Percentiles rank a stretch among this genome's conserved stretches.
These are phyloP conservation scores for Trimorus sp. DNA, from an alignment of 2,888 invertebrate genomes.

Conservation along the genomic window DNA sequence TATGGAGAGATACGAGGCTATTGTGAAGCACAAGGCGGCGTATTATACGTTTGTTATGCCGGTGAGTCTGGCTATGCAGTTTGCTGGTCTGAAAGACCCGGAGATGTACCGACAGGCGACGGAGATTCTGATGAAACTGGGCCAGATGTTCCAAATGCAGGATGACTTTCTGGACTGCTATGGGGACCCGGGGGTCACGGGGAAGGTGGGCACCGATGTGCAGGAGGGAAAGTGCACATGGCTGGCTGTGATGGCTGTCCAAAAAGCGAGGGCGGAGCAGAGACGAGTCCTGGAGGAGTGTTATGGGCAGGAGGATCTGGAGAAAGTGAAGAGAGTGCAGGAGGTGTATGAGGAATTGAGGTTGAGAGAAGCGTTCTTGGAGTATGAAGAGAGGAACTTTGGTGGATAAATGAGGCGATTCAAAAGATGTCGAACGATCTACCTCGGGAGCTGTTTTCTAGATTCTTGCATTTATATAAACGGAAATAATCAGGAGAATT, in stretches of 20 bases:
- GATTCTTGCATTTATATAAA: too few species aligned
- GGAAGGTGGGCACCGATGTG: conserved; percentile 96
- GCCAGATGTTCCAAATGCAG: conserved; percentile 96
- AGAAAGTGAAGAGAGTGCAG: too few species aligned
- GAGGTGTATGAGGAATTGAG: too few species aligned
- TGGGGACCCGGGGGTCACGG: conserved; percentile 92
- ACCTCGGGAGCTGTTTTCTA: too few species aligned
- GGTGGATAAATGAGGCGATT: too few species aligned
- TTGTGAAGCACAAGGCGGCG: conserved; percentile 95
- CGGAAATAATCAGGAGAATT: too few species aligned
- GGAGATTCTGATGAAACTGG: conserved; percentile 94
- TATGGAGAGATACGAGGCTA: conserved; percentile 92
- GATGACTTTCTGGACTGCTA: conserved; percentile 96
- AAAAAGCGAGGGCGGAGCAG: conserved; percentile 88
- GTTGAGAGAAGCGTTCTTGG: too few species aligned
- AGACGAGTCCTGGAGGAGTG: conserved; percentile 85
- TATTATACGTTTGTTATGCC: conserved; percentile 95
- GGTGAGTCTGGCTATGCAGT: too few species aligned
- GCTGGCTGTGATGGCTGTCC: conserved; percentile 94
- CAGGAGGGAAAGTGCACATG: conserved; percentile 98
- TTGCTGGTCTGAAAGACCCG: conserved; percentile 86
- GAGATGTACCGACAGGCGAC: conserved; percentile 93
- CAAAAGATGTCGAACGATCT: too few species aligned
- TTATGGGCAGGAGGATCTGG: too few species aligned
- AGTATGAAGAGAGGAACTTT: too few species aligned